phyloP scores from a whole-genome alignment of 2,113 vertebrate species.

The Laticauda laticaudata region DNA sequence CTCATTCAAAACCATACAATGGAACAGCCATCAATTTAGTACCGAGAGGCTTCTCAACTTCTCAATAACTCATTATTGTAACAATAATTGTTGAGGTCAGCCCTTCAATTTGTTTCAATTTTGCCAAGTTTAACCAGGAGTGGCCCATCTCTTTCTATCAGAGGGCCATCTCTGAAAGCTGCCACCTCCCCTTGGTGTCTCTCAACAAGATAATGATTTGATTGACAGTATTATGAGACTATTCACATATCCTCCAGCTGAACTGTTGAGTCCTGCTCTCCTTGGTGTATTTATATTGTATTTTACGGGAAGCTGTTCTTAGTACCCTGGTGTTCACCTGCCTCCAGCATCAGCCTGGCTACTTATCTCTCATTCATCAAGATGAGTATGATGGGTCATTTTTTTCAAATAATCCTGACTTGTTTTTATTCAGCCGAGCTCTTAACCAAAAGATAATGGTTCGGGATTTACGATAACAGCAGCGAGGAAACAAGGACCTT shows the following conservation, averaged over 20 bases:
- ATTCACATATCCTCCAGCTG: not conserved
- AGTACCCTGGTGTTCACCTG: not conserved
- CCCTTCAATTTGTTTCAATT: not conserved
- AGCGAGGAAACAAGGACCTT: not conserved
- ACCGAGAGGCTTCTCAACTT: not conserved
- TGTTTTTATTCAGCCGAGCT: not conserved
- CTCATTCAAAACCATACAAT: not conserved
- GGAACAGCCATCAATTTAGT: constrained; percentile 2
- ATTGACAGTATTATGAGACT: not conserved
- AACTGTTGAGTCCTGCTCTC: not conserved
- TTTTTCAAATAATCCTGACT: not conserved
- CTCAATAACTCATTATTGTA: not conserved
- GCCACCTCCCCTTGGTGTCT: not conserved
- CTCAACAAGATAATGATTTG: not conserved
- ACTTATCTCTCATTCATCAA: not conserved
- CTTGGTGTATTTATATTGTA: not conserved
- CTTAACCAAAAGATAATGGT: not conserved
- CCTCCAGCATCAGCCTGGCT: not conserved
- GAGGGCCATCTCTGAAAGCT: not conserved
- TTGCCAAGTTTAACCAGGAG: not conserved
- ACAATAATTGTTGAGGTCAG: constrained; percentile 9
- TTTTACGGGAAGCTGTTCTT: not conserved
- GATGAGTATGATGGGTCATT: not conserved
- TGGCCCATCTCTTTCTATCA: not conserved
- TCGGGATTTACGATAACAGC: not conserved